A percentile compares a stretch with the other conserved stretches of the same genome.
Evolutionary conservation across 2,113 vertebrate species (phyloP).

Genomic region (Odontesthes bonariensis): DNA sequence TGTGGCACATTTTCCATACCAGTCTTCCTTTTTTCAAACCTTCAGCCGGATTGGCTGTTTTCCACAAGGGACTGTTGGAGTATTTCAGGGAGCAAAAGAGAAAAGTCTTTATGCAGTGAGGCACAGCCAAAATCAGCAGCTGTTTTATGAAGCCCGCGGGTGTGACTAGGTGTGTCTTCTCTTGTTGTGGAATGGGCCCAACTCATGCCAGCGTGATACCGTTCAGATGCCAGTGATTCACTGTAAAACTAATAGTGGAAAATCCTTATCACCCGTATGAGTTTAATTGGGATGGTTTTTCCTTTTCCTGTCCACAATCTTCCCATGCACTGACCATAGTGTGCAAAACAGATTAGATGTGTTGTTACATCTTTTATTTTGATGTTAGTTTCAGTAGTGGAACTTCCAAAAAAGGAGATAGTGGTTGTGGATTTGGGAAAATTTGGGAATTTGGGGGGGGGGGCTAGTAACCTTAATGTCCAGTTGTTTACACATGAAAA

Average conservation of each 20-base stretch:
- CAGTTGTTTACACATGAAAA: conserved; percentile 41
- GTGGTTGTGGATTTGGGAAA: neutral
- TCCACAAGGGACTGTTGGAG: conserved; percentile 32
- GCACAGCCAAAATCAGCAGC: conserved; percentile 47
- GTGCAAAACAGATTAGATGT: conserved; percentile 31
- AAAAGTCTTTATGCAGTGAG: conserved; percentile 25
- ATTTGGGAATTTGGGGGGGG: too few species aligned
- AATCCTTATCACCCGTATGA: conserved; percentile 4
- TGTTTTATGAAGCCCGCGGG: conserved; percentile 46
- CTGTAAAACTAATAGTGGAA: neutral
- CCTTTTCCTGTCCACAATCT: neutral
- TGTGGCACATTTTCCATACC: conserved; percentile 27
- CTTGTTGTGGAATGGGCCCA: conserved; percentile 8
- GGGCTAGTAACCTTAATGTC: neutral
- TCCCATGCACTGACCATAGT: conserved; percentile 22
- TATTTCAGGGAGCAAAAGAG: conserved; percentile 6
- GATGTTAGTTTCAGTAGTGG: conserved; percentile 7
- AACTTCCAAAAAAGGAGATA: conserved; percentile 32
- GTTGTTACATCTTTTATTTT: conserved; percentile 29
- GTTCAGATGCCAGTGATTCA: neutral
- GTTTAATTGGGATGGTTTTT: conserved; percentile 14
- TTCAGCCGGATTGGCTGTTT: conserved; percentile 15
- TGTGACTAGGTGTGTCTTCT: conserved; percentile 33
- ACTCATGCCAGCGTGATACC: conserved; percentile 21
- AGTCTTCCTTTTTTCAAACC: conserved; percentile 11